phyloP scores from a whole-genome alignment of 2,113 vertebrate species.

The Entosphenus tridentatus region DNA sequence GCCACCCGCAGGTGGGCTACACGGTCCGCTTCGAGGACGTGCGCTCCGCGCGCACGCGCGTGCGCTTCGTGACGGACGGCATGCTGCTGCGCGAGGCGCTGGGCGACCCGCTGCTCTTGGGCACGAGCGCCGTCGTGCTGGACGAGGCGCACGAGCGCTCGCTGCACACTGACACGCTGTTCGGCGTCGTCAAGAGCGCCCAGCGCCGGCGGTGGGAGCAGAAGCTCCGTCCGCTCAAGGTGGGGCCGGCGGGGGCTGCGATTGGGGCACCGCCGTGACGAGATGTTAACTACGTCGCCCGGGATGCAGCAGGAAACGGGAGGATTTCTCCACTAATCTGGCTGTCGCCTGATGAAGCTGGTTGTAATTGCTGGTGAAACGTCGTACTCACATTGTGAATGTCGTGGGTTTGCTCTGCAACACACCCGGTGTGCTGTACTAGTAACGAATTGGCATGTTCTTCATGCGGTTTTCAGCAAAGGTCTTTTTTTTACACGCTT shows the following conservation, averaged over 20 bases:
- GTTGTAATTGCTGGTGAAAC: no score
- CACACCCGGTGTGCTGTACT: no score
- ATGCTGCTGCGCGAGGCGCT: constrained; percentile 83
- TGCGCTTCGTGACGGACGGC: constrained; percentile 80
- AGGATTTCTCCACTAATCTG: no score
- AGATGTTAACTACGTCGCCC: no score
- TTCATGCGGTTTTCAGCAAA: no score
- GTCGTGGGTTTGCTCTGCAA: no score
- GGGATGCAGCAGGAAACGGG: no score
- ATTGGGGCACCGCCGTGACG: no score
- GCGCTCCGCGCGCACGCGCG: constrained; percentile 44
- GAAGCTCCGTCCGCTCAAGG: constrained; percentile 49
- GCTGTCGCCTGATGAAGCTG: no score
- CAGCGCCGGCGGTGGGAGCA: constrained; percentile 45
- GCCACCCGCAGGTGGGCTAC: constrained; percentile 48
- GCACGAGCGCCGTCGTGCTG: constrained; percentile 56
- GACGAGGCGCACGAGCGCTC: constrained; percentile 89
- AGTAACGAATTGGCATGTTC: no score
- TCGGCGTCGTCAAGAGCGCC: constrained; percentile 64
- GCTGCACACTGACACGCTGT: constrained; percentile 70
- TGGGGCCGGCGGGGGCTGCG: constrained; percentile 12
- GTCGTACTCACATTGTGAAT: no score
- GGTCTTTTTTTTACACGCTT: no score
- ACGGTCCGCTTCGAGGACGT: constrained; percentile 75
- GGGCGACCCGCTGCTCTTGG: constrained; percentile 49